A percentile compares a stretch with the other conserved stretches of the same genome.
Evolutionary conservation across 2,888 invertebrate genomes (phyloP).

Genomic region (Drosophila infuscata): DNA sequence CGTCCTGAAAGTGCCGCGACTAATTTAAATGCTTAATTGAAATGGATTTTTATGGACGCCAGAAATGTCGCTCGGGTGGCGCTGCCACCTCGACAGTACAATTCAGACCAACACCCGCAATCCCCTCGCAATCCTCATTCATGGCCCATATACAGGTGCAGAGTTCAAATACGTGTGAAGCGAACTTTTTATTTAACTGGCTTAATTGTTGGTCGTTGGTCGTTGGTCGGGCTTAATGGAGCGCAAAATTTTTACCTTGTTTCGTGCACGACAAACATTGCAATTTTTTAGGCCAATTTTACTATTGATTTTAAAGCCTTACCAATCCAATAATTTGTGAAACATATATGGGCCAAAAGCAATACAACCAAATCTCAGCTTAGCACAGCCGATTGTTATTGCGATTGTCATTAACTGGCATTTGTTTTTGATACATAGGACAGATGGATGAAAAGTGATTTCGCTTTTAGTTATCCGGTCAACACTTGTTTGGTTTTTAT

Average conservation of each 20-base stretch:
- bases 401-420: slow-evolving; percentile 12
- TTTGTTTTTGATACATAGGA: slow-evolving; percentile 44
- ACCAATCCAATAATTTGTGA: slow-evolving; percentile 31
- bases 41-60: slow-evolving; percentile 79
- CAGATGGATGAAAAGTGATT: not conserved
- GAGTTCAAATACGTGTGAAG: slow-evolving; percentile 74
- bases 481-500: not conserved
- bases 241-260: slow-evolving; percentile 57
- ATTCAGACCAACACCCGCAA: not conserved
- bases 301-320: slow-evolving; percentile 68
- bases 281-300: slow-evolving; percentile 27
- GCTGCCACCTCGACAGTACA: slow-evolving; percentile 25
- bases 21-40: slow-evolving; percentile 83
- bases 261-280: slow-evolving; percentile 13
- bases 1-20: slow-evolving; percentile 75
- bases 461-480: not conserved
- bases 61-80: slow-evolving; percentile 60
- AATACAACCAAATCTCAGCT: slow-evolving; percentile 10
- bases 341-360: slow-evolving; percentile 10
- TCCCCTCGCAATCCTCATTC: not conserved
- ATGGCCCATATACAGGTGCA: slow-evolving; percentile 1
- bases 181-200: slow-evolving; percentile 76
- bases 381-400: slow-evolving; percentile 52
- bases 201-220: slow-evolving; percentile 76
- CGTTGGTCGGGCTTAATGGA: slow-evolving; percentile 70